Evolutionary conservation across 92 coral and sea anemone species (phyloP), one percentile per base, ranked within the genome.

Genomic region (Chrysogorgia sp.): DNA sequence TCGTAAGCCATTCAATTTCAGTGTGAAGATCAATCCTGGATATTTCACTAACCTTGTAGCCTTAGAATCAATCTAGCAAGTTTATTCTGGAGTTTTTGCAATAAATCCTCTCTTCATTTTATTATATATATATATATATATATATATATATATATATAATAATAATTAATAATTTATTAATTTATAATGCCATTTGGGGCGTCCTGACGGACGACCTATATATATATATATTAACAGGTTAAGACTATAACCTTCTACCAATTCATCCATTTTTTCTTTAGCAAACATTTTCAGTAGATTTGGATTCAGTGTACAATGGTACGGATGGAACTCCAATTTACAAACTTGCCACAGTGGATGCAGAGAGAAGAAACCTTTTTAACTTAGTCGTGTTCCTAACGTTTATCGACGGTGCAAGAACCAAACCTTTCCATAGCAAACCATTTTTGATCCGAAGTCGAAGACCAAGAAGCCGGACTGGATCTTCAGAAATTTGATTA

Each of bases 341-440:
- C 77, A 94, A 94, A 61, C 97, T 94, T 29, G 90, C 98, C 35
- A 94, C 98, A 7, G 98, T 94, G 62, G 98, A 94, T 72, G 74
- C 96, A 0, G 87, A 86, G 23, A 83, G 97, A 71, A 83, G 98
- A 65, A 94, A 94, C 75, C 84, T 75, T 30, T 94, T 94, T 43
- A 88, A 87, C 41, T 40, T 94, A 37, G 90, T 90, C 15, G 90
- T 89, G 1, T 71, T 76, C 17, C 78, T 94, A 3, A 77, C 79
- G 12, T 89, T 94, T 21, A 85, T 94, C 21, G 97, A 86, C 67
- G 92, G 92, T 25, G 56, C 81, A 30, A 77, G 81, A 17, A 91
- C 92, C 63, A 77, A 82, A 29, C 93, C 91, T 14, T 91, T 86
- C 40, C 34, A 81, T 57, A 94, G 98, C 63, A 83, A 31, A 10